A percentile compares a stretch with the other conserved stretches of the same genome.
These are phyloP conservation scores for Osmerus eperlanus DNA, from an alignment of 2,113 vertebrate species.

Conservation along the genomic window DNA sequence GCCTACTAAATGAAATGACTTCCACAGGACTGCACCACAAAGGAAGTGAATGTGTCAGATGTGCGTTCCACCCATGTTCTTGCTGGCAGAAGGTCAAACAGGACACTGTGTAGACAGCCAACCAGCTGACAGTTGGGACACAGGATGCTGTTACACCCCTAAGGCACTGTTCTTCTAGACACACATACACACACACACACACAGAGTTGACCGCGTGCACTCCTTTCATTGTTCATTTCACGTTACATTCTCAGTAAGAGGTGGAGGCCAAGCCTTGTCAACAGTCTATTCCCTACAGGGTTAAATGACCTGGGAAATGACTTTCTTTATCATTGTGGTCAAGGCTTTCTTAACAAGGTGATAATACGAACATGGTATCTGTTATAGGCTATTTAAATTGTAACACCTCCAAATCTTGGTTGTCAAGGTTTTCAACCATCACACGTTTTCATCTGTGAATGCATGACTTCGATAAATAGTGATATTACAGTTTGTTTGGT, in stretches of 20 bases:
- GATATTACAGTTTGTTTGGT: too few species aligned
- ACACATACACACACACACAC: constrained; percentile 6
- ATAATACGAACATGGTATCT: not conserved
- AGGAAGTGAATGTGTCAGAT: constrained; percentile 66
- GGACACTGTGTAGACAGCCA: constrained; percentile 61
- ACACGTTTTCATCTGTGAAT: too few species aligned
- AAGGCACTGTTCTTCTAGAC: constrained; percentile 41
- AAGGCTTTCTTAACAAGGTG: not conserved
- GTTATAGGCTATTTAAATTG: not conserved
- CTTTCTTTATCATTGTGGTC: not conserved
- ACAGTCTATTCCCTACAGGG: not conserved
- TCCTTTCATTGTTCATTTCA: constrained; percentile 15
- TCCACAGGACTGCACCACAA: constrained; percentile 72
- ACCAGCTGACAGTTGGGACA: constrained; percentile 56
- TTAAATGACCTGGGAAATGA: not conserved
- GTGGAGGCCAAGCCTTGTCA: not conserved
- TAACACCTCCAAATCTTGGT: not conserved
- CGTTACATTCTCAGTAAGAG: not conserved
- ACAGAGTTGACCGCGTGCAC: constrained; percentile 1
- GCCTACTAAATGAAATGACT: constrained; percentile 72
- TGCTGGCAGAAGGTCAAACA: constrained; percentile 63
- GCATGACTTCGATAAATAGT: too few species aligned
- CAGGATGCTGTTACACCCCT: constrained; percentile 60
- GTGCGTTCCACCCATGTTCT: constrained; percentile 65
- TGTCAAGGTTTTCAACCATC: not conserved